Evolutionary conservation across 2,797 vertebrate species (phyloP).

Genomic region (Molossus alvarezi): DNA sequence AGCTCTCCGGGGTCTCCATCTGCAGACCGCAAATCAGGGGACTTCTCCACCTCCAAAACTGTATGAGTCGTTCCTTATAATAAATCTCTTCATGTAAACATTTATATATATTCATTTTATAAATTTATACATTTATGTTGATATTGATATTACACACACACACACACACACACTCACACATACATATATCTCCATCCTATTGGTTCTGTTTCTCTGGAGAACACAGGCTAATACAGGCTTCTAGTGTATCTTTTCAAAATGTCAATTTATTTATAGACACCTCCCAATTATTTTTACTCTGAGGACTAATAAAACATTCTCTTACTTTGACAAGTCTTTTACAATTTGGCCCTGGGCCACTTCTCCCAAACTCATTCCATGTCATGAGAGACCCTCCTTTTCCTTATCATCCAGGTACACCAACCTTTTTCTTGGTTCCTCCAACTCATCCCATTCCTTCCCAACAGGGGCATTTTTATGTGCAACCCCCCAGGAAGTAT

Average conservation of each 20-base stretch:
- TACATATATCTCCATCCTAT: neutral
- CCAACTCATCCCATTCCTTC: neutral
- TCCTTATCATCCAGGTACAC: neutral
- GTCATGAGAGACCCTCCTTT: neutral
- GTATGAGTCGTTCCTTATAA: neutral
- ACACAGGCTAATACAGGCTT: neutral
- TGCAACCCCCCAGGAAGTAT: neutral
- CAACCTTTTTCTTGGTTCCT: neutral
- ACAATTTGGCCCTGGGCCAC: neutral
- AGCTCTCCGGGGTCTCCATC: neutral
- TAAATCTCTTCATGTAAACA: neutral
- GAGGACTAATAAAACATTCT: neutral
- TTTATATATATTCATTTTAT: neutral
- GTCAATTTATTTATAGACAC: neutral
- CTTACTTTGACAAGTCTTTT: neutral
- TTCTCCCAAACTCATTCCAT: neutral
- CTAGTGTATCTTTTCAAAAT: neutral
- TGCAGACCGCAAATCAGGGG: rapidly evolving
- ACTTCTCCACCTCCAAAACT: neutral
- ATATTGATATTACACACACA: neutral
- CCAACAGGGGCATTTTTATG: neutral
- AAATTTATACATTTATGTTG: neutral
- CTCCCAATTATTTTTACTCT: neutral
- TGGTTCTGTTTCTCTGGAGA: neutral
- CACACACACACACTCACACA: too few relatives aligned